Conservation (phyloP, 2,888 invertebrate species). For the Apamea crenata region DNA sequence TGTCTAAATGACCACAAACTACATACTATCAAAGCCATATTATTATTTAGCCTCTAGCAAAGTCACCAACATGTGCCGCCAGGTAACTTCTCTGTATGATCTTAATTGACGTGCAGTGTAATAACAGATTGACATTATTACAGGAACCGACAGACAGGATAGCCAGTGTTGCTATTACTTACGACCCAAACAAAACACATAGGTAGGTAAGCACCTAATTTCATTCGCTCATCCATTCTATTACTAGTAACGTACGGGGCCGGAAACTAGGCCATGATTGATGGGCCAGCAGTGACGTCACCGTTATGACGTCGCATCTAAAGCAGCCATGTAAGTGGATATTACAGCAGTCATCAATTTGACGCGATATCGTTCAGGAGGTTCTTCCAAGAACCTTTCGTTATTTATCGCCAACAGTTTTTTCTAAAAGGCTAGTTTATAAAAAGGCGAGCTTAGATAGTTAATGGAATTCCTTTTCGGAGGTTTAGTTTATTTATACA, state of each 20-base stretch:
- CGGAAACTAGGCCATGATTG: constrained; percentile 52
- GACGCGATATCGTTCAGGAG: constrained; percentile 35
- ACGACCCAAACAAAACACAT: not conserved
- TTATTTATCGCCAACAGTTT: constrained; percentile 38
- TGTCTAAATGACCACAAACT: not conserved
- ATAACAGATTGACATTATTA: not conserved
- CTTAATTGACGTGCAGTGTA: not conserved
- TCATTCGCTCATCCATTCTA: constrained; percentile 7
- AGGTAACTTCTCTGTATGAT: not conserved
- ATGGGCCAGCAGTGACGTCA: constrained; percentile 50
- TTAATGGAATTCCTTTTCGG: not conserved
- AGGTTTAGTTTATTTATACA: not conserved
- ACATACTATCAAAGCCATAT: not conserved
- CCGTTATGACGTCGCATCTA: constrained; percentile 41
- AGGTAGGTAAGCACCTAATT: not conserved
- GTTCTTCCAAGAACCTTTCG: constrained; percentile 5
- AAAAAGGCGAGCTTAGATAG: not conserved
- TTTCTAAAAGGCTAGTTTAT: not conserved
- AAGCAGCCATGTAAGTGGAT: constrained; percentile 48
- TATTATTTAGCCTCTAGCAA: not conserved
- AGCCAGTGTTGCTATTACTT: not conserved
- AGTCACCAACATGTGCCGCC: not conserved
- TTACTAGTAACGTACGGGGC: constrained; percentile 27
- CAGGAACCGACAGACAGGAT: not conserved
- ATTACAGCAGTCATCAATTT: constrained; percentile 64